Percentiles rank a stretch among this genome's conserved stretches.
These are phyloP conservation scores for Rosalia funebris DNA, from an alignment of 2,888 invertebrate species.

Conservation along the genomic window DNA sequence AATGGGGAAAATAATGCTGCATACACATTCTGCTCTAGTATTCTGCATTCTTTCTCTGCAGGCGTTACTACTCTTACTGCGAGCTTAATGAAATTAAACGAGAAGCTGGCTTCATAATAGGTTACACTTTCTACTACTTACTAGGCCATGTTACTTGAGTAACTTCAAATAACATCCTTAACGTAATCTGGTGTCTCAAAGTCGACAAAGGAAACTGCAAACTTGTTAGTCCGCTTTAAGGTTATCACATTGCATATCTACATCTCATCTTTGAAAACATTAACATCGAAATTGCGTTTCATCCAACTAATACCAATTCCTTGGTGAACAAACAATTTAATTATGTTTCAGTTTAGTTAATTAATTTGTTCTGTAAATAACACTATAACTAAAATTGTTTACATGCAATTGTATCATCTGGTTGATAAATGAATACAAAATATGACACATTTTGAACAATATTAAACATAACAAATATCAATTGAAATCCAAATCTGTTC, in stretches of 20 bases:
- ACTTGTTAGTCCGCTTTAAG: constrained; percentile 7
- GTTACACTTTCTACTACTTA: constrained; percentile 14
- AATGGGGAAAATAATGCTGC: not conserved
- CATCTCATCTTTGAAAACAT: not conserved
- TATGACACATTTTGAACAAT: no score
- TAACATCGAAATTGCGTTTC: not conserved
- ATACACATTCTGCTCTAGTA: not conserved
- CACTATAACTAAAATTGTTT: no score
- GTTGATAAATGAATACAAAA: no score
- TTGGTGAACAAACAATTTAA: not conserved
- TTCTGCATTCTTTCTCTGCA: not conserved
- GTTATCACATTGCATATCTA: constrained; percentile 5
- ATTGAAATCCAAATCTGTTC: no score
- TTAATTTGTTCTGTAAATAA: no score
- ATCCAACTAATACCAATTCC: not conserved
- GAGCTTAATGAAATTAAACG: constrained; percentile 12
- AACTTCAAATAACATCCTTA: constrained; percentile 15
- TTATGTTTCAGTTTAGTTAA: no score
- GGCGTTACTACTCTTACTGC: not conserved
- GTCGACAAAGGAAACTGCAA: constrained; percentile 16
- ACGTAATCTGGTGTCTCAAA: constrained; percentile 5
- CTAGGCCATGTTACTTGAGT: constrained; percentile 2
- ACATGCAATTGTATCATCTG: no score
- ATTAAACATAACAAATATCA: no score
- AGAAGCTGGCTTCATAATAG: constrained; percentile 10